Evolutionary conservation across 1,140 invertebrate genomes (phyloP).

Genomic region (Eupeodes corollae): DNA sequence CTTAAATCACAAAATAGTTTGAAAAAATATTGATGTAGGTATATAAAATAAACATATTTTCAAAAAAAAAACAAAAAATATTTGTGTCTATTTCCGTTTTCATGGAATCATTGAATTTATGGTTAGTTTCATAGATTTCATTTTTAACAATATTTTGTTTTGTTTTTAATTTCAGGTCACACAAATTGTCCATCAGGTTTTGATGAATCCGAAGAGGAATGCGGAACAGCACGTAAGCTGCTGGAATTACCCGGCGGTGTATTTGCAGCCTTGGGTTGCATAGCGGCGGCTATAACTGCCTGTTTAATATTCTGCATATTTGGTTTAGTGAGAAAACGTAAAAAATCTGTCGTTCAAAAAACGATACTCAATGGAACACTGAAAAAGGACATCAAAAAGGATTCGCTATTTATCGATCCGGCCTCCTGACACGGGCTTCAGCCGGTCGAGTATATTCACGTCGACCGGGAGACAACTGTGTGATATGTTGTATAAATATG

Average conservation of each 20-base stretch:
- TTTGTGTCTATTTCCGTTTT: no score
- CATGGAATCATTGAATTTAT: no score
- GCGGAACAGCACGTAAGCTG: conserved; percentile 46
- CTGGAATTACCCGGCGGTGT: conserved; percentile 40
- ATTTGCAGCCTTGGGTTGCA: conserved; percentile 43
- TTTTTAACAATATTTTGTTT: background rate
- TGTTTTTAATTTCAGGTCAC: conserved; percentile 20
- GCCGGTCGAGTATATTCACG: conserved; percentile 79
- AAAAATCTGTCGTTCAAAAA: conserved; percentile 40
- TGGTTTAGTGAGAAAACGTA: conserved; percentile 40
- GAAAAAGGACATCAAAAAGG: conserved; percentile 39
- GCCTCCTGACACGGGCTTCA: conserved; percentile 72
- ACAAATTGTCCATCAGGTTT: conserved; percentile 74
- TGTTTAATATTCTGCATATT: conserved; percentile 44
- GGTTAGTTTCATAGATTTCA: background rate
- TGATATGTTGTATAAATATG: conserved; percentile 43
- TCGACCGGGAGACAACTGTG: conserved; percentile 79
- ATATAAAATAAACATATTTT: no score
- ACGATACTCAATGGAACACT: conserved; percentile 41
- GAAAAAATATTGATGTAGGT: no score
- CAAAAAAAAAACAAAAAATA: no score
- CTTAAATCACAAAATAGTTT: no score
- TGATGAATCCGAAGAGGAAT: conserved; percentile 63
- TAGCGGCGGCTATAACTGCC: conserved; percentile 42
- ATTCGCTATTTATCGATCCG: conserved; percentile 48